Base-by-base conservation (phyloP, 1,140 invertebrate genomes). In the Calephelis virginiensis region DNA sequence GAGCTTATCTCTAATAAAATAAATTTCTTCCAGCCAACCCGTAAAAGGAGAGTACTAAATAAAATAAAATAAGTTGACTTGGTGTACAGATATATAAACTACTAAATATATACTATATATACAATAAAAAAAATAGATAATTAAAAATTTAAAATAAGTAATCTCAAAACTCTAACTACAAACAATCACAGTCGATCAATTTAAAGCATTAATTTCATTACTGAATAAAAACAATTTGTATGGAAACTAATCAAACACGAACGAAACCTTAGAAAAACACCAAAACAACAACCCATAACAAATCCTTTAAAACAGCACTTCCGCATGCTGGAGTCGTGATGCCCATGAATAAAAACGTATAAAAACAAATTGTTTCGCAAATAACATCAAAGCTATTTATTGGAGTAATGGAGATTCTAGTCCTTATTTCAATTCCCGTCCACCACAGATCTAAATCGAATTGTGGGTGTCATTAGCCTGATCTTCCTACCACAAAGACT, bases 401-500 rank as follows among this genome's bases (percentile, higher is more conserved):
- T 64, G 28, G 38, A 28, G 14, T 64, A 56, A 64, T 56, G 63
- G 49, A 50, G 40, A 64, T 64, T 64, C 53, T n/a, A 64, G 43
- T 9, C 45, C 45, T 46, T 62, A 62, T 62, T 62, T 45, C 63
- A 53, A 43, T 53, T 46, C 61, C 9, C 9, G 6, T 17, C 40
- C 45, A 47, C 56, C 46, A 63, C 46, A 64, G 63, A 69, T 63
- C 56, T 61, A 82, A 74, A 77, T 80, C 70, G 67, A 68, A 70
- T 75, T 69, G 70, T 47, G 61, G 61, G 14, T 43, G 43, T 62
- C 61, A 62, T 62, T 46, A 47, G 43, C 62, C 61, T 61, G 28
- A 56, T 46, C 46, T 59, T 59, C 28, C 53, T 59, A 38, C 53
- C 53, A 59, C 53, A 59, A 59, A 59, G 37, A 59, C 71, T 66